These are phyloP conservation scores for Eumeta japonica DNA, from an alignment of 1,140 invertebrate species.

Conservation along the genomic window DNA sequence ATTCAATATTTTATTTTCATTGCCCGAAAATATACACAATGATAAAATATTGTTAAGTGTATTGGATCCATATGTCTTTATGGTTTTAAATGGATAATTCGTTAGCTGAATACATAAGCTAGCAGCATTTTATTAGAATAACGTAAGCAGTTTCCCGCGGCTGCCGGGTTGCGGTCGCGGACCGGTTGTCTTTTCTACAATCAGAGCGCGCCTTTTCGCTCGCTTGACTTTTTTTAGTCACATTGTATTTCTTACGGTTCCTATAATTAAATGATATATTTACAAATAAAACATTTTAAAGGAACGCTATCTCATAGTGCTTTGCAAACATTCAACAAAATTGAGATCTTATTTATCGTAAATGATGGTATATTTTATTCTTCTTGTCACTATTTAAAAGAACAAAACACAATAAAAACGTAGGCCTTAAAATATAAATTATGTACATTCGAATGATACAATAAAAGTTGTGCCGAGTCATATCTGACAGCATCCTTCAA, in stretches of 20 bases:
- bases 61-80: slow-evolving; percentile 47
- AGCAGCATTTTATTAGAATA: too few species aligned
- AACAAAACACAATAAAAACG: too few species aligned
- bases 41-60: slow-evolving; percentile 48
- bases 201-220: too few species aligned
- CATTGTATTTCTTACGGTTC: slow-evolving; percentile 52
- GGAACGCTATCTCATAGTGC: slow-evolving; percentile 30
- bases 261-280: slow-evolving; percentile 52
- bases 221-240: too few species aligned
- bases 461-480: slow-evolving; percentile 38
- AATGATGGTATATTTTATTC: too few species aligned
- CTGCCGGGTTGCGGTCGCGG: too few species aligned
- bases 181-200: too few species aligned
- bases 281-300: slow-evolving; percentile 58
- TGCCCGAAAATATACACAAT: slow-evolving; percentile 56
- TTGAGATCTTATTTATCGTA: slow-evolving; percentile 56
- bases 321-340: slow-evolving; percentile 58
- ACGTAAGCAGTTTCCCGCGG: too few species aligned
- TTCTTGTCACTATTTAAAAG: too few species aligned
- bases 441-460: slow-evolving; percentile 28
- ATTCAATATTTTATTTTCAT: slow-evolving; percentile 55
- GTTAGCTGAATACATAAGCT: slow-evolving; percentile 50
- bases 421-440: too few species aligned
- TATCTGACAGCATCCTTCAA: slow-evolving; percentile 48
- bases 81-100: slow-evolving; percentile 43